Evolutionary conservation across 2,797 vertebrate species (phyloP).

Genomic region (Neosilurus mollespiculum): DNA sequence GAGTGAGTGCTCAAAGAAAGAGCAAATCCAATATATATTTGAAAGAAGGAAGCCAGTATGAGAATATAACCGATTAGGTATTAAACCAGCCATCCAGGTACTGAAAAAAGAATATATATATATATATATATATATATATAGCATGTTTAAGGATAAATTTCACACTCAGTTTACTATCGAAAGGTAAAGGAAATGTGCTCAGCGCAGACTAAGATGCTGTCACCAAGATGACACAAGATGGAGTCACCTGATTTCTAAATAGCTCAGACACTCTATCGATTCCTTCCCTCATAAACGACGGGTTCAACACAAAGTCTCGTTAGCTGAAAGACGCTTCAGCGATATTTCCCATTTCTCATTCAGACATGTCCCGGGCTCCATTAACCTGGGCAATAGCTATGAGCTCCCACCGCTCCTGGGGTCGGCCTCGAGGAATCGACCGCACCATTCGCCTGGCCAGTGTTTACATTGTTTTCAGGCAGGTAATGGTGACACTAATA

Average conservation of each 20-base stretch:
- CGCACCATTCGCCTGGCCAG: slow-evolving; percentile 72
- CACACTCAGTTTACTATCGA: slow-evolving; percentile 37
- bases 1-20: slow-evolving; percentile 32
- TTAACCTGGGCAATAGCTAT: slow-evolving; percentile 45
- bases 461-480: slow-evolving; percentile 71
- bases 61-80: slow-evolving; percentile 2
- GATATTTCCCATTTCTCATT: slow-evolving; percentile 59
- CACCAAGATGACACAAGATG: background rate
- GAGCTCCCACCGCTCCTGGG: slow-evolving; percentile 56
- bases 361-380: background rate
- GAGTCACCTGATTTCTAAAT: slow-evolving; percentile 3
- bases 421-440: slow-evolving; percentile 74
- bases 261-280: slow-evolving; percentile 14
- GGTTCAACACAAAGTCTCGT: slow-evolving; percentile 48
- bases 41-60: slow-evolving; percentile 17
- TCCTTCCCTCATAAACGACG: slow-evolving; percentile 35
- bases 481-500: slow-evolving; percentile 73
- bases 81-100: slow-evolving; percentile 30
- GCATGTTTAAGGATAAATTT: slow-evolving; percentile 33
- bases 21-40: slow-evolving; percentile 34
- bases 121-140: background rate
- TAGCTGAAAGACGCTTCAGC: slow-evolving; percentile 69
- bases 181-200: slow-evolving; percentile 45
- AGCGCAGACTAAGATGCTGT: slow-evolving; percentile 13
- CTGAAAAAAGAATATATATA: slow-evolving; percentile 21